Evolutionary conservation across 1,140 invertebrate genomes (phyloP).

Genomic region (Dreissena rostriformis): DNA sequence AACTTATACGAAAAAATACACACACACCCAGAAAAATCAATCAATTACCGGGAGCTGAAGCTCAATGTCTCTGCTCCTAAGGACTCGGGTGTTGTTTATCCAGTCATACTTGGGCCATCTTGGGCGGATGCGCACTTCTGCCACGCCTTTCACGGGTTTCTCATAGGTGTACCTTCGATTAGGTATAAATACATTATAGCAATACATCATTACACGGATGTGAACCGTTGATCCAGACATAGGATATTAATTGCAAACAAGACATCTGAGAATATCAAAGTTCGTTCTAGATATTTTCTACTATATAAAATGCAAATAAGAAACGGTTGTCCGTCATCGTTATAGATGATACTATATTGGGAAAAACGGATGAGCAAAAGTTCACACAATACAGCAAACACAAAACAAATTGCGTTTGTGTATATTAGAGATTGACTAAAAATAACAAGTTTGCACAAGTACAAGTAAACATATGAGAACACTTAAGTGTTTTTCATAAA

Average conservation of each 20-base stretch:
- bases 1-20: too few species aligned
- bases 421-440: too few species aligned
- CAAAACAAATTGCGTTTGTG: too few species aligned
- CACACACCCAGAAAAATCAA: too few species aligned
- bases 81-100: conserved; percentile 34
- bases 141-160: conserved; percentile 47
- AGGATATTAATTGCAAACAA: neutral
- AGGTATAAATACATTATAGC: neutral
- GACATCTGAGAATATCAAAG: neutral
- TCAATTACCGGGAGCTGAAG: conserved; percentile 22
- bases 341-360: too few species aligned
- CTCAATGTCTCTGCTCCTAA: conserved; percentile 29
- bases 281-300: neutral
- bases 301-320: neutral
- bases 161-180: conserved; percentile 47
- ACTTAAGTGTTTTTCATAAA: too few species aligned
- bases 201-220: neutral
- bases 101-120: conserved; percentile 38
- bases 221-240: neutral
- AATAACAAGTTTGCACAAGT: too few species aligned
- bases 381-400: too few species aligned
- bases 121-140: conserved; percentile 21
- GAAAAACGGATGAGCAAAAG: too few species aligned
- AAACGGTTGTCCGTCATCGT: too few species aligned
- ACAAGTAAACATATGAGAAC: too few species aligned